Conservation (phyloP, 2,888 invertebrate species). For the Altica lythri region DNA sequence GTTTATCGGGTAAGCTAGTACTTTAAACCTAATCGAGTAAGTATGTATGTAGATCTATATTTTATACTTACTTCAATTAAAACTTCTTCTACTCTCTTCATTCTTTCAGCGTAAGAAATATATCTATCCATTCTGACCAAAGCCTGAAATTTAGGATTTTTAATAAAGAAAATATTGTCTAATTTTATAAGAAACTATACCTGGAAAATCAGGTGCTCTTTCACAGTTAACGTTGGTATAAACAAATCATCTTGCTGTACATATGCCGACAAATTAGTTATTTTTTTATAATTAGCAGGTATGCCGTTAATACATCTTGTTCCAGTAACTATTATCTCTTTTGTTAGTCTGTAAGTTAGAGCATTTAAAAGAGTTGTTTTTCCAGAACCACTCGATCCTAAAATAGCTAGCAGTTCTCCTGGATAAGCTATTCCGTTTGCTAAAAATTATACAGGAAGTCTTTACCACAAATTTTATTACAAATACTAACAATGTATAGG, state of each 20-base stretch:
- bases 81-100: slow-evolving; percentile 83
- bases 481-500: too few relatives aligned
- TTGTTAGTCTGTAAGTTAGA: slow-evolving; percentile 78
- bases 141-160: slow-evolving; percentile 63
- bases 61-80: slow-evolving; percentile 73
- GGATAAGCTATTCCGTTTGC: slow-evolving; percentile 79
- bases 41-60: neutral
- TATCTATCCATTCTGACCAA: slow-evolving; percentile 83
- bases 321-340: slow-evolving; percentile 68
- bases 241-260: slow-evolving; percentile 95
- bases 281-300: slow-evolving; percentile 70
- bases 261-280: slow-evolving; percentile 83
- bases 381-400: slow-evolving; percentile 92
- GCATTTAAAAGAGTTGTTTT: slow-evolving; percentile 93
- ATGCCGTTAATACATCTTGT: slow-evolving; percentile 73
- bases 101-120: slow-evolving; percentile 73
- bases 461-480: too few relatives aligned
- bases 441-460: too few relatives aligned
- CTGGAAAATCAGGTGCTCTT: slow-evolving; percentile 88
- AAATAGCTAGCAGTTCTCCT: slow-evolving; percentile 83
- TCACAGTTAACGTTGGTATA: slow-evolving; percentile 86
- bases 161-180: slow-evolving; percentile 15
- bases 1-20: too few relatives aligned
- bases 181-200: slow-evolving; percentile 52
- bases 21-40: too few relatives aligned